These are phyloP conservation scores for Glareola pratincola DNA, from an alignment of 2,113 vertebrate genomes.

Conservation along the genomic window DNA sequence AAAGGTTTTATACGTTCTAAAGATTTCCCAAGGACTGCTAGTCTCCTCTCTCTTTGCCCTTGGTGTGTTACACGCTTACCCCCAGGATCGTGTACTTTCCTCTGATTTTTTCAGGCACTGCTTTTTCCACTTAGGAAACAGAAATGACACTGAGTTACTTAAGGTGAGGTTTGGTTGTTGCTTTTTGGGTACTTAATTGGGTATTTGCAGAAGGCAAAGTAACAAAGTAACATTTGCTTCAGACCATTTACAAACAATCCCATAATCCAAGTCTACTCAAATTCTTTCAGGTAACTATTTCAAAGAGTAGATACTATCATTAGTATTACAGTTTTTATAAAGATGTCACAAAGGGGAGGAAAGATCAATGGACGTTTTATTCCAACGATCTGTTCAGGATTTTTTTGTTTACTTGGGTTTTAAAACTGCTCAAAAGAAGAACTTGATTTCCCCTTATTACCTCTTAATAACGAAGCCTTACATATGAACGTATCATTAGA, in stretches of 20 bases:
- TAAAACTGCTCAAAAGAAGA: neutral
- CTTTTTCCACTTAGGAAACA: neutral
- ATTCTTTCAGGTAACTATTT: neutral
- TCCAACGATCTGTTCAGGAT: neutral
- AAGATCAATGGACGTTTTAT: neutral
- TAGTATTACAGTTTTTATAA: neutral
- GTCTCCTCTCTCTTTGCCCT: neutral
- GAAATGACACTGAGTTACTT: neutral
- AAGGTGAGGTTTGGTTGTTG: neutral
- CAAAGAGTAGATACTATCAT: neutral
- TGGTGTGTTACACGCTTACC: neutral
- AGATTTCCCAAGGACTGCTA: neutral
- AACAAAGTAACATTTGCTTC: neutral
- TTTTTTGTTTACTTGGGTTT: neutral
- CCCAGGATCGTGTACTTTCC: neutral
- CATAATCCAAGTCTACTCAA: neutral
- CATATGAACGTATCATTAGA: neutral
- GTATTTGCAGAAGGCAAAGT: neutral
- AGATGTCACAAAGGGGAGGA: neutral
- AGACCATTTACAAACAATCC: neutral
- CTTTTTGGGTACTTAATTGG: neutral
- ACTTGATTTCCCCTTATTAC: neutral
- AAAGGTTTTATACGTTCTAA: neutral
- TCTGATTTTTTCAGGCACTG: neutral
- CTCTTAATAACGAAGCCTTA: neutral